Conservation (phyloP, 2,888 invertebrate species). For the Orchesella flavescens region DNA sequence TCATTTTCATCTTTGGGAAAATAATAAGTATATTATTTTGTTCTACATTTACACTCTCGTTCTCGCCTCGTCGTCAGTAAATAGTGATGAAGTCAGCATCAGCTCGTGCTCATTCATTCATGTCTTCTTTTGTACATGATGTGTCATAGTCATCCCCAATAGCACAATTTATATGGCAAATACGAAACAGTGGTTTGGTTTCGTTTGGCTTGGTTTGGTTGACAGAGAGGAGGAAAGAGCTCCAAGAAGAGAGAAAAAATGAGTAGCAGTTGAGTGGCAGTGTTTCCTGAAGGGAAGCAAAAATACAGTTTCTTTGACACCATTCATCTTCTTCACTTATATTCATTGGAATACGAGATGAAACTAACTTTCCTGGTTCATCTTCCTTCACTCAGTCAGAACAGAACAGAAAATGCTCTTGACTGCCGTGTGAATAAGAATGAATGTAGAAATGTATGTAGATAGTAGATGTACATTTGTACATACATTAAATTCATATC, state of each 20-base stretch:
- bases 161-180: conserved; percentile 4
- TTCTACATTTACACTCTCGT: too few relatives aligned
- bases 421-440: too few relatives aligned
- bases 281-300: conserved; percentile 54
- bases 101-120: conserved; percentile 39
- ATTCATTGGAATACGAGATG: too few relatives aligned
- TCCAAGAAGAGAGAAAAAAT: conserved; percentile 2
- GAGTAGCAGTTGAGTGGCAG: conserved; percentile 46
- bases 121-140: conserved; percentile 39
- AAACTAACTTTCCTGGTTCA: too few relatives aligned
- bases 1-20: too few relatives aligned
- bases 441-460: too few relatives aligned
- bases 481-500: too few relatives aligned
- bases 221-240: conserved; percentile 1
- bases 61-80: too few relatives aligned
- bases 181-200: conserved; percentile 28
- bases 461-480: too few relatives aligned
- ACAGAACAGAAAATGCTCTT: conserved; percentile 2
- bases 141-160: conserved; percentile 29
- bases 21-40: too few relatives aligned
- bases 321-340: conserved; percentile 52
- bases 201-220: too few relatives aligned
- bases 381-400: not conserved
- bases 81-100: not conserved
- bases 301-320: conserved; percentile 52